Conservation (phyloP, 2,888 invertebrate species). For the Drosophila pseudotalamancana region DNA sequence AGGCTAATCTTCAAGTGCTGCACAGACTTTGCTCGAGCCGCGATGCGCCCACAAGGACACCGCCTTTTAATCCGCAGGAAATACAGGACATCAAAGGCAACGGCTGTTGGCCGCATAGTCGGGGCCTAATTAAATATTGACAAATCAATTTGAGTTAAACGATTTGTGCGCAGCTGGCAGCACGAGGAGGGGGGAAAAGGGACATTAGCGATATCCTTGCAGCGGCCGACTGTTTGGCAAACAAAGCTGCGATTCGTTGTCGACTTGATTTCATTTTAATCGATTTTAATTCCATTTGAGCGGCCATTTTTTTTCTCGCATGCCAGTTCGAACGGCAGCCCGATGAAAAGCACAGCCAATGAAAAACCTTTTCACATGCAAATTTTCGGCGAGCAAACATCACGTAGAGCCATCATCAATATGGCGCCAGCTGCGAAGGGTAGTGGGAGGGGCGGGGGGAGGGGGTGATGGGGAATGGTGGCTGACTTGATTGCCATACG, state of each 20-base stretch:
- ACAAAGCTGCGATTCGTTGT: conserved; percentile 75
- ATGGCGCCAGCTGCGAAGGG: conserved; percentile 38
- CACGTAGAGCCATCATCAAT: conserved; percentile 67
- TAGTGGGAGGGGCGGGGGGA: not conserved
- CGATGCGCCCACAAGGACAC: conserved; percentile 53
- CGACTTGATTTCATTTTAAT: conserved; percentile 76
- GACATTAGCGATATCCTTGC: conserved; percentile 47
- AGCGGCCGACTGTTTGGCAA: conserved; percentile 36
- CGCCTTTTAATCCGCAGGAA: conserved; percentile 71
- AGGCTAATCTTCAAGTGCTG: conserved; percentile 3
- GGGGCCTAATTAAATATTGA: conserved; percentile 76
- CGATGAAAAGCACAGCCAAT: conserved; percentile 51
- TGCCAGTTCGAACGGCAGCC: conserved; percentile 31
- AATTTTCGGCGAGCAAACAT: conserved; percentile 63
- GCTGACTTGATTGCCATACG: conserved; percentile 54
- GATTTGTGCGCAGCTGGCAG: conserved; percentile 74
- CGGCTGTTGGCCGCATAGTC: conserved; percentile 39
- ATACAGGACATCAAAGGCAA: conserved; percentile 41
- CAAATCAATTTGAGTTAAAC: conserved; percentile 79
- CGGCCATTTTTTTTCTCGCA: conserved; percentile 20
- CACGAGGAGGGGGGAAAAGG: conserved; percentile 10
- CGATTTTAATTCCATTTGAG: conserved; percentile 61
- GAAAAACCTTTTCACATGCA: conserved; percentile 70
- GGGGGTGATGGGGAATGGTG: not conserved
- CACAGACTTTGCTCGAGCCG: conserved; percentile 12